Percentiles rank a stretch among this genome's conserved stretches.
Evolutionary conservation across 2,797 vertebrate species (phyloP).

Genomic region (Nothura maculosa): DNA sequence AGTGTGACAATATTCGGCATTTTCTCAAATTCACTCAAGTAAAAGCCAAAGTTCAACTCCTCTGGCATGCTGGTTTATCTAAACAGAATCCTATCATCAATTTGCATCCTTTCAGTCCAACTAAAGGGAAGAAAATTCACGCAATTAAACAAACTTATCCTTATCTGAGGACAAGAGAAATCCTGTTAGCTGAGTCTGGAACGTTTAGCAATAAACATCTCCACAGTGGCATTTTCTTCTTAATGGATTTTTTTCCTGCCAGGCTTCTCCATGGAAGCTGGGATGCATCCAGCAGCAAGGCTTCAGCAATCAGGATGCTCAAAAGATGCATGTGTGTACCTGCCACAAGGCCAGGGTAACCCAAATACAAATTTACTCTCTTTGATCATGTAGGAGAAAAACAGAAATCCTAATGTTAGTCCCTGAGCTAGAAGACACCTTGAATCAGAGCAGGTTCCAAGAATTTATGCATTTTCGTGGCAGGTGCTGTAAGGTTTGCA

Average conservation of each 20-base stretch:
- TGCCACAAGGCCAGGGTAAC: not conserved
- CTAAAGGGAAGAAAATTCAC: not conserved
- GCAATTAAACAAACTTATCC: not conserved
- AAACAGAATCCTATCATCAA: not conserved
- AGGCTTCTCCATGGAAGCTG: not conserved
- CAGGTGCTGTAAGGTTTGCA: not conserved
- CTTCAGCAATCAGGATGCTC: not conserved
- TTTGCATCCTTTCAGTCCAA: not conserved
- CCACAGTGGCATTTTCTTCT: not conserved
- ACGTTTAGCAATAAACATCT: not conserved
- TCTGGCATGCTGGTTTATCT: not conserved
- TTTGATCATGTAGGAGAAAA: not conserved
- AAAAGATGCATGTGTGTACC: not conserved
- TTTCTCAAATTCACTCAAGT: not conserved
- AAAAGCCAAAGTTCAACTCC: not conserved
- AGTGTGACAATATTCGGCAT: not conserved
- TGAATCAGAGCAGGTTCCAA: not conserved
- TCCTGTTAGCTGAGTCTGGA: not conserved
- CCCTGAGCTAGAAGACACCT: constrained; percentile 1
- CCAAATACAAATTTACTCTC: not conserved
- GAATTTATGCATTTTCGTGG: not conserved
- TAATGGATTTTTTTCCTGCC: not conserved
- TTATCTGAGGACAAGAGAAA: not conserved
- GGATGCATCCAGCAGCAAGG: not conserved
- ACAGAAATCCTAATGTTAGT: not conserved